These are phyloP conservation scores for Brienomyrus longianalis DNA, from an alignment of 2,113 vertebrate genomes.

Conservation along the genomic window DNA sequence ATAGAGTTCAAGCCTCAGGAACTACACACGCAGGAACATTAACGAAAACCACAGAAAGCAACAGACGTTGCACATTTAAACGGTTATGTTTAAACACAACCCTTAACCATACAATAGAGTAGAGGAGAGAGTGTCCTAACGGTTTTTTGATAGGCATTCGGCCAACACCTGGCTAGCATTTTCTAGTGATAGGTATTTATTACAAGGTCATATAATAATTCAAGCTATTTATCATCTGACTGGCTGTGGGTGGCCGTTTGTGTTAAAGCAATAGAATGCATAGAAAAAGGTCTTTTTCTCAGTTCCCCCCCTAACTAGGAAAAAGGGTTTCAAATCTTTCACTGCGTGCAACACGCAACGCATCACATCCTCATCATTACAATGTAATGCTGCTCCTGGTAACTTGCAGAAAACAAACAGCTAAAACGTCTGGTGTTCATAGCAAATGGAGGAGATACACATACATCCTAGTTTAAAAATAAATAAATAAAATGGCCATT, in stretches of 20 bases:
- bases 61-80: neutral
- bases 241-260: neutral
- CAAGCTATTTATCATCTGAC: neutral
- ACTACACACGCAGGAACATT: constrained; percentile 9
- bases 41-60: neutral
- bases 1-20: constrained; percentile 15
- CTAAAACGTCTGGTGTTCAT: neutral
- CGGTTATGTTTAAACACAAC: neutral
- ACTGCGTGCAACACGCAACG: neutral
- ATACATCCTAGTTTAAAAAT: neutral
- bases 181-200: neutral
- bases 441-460: neutral
- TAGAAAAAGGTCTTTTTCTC: neutral
- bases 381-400: neutral
- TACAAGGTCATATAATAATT: neutral
- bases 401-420: neutral
- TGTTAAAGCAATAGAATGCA: neutral
- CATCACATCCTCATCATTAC: neutral
- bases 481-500: constrained; percentile 7
- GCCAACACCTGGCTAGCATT: neutral
- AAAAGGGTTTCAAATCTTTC: neutral
- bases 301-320: neutral
- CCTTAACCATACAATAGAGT: neutral
- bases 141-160: neutral
- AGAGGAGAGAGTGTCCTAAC: neutral